Evolutionary conservation across 2,888 invertebrate species (phyloP).

Genomic region (Seira ritae): DNA sequence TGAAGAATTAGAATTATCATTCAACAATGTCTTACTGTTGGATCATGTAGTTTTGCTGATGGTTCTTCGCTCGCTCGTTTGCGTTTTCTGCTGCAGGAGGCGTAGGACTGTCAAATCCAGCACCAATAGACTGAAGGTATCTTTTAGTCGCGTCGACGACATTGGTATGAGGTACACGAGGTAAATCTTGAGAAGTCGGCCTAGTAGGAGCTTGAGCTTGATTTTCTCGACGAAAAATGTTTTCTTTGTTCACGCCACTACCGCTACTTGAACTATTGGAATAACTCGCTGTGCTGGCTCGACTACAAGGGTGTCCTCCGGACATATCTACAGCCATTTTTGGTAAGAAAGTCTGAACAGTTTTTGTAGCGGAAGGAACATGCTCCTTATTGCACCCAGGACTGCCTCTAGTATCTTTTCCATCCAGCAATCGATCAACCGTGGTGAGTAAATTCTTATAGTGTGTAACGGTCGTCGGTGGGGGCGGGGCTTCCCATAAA

Average conservation of each 20-base stretch:
- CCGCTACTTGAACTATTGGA: constrained; percentile 9
- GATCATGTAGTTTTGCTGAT: constrained; percentile 63
- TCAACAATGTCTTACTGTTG: constrained; percentile 61
- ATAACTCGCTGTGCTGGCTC: constrained; percentile 14
- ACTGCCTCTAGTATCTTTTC: too few species aligned
- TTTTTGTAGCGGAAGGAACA: background rate
- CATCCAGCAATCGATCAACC: constrained; percentile 68
- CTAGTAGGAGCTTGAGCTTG: background rate
- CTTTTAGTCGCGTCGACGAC: constrained; percentile 53
- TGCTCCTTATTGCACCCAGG: too few species aligned
- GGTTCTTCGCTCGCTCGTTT: background rate
- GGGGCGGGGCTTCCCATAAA: constrained; percentile 5
- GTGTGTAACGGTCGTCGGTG: constrained; percentile 57
- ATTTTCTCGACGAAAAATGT: background rate
- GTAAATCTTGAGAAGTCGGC: background rate
- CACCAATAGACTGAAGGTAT: constrained; percentile 56
- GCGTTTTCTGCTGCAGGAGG: background rate
- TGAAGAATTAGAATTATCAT: background rate
- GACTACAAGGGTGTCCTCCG: background rate
- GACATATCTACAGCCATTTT: background rate
- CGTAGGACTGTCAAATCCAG: constrained; percentile 45
- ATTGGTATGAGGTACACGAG: background rate
- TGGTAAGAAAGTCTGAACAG: too few species aligned
- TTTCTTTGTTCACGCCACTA: background rate
- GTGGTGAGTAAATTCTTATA: constrained; percentile 70